Evolutionary conservation across 2,888 invertebrate species (phyloP), one percentile per base, ranked within the genome.

Genomic region (Ophion ellenae): DNA sequence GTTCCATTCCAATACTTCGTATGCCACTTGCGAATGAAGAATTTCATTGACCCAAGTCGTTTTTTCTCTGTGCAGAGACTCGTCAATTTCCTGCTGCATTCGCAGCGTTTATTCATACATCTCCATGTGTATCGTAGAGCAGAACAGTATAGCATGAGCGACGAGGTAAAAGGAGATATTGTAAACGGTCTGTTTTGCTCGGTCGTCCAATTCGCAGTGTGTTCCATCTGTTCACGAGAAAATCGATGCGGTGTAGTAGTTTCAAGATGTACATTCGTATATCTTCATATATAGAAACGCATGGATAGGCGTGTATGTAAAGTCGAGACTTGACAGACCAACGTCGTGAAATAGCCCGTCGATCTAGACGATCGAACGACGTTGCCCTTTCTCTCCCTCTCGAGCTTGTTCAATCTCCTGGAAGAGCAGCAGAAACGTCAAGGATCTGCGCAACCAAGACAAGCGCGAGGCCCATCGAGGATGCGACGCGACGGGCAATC

Each of bases 401-500:
- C 74, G 67, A 73, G 67, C 86, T 77, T 85, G 77, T 69, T 78
- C 71, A 76, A 83, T 82, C 67, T 85, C 79, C 73, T 73, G 78
- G 75, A 64, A 81, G 70, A 79, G 66, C 61, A 69, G 75, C 67
- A 79, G 79, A 79, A 79, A 78, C 82, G 70, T 70, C 71, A 79
- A 71, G 84, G 61, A 86, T 79, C 79, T 45, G 79, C 36, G 82
- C 74, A 78, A 79, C 75, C 66, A 80, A 87, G 84, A 86, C 76
- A 85, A 74, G 84, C 83, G 86, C 81, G 85, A 63, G 85, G 61
- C 78, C 57, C 67, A 74, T 57, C 78, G 84, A 86, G 86, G 87
- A 91, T 90, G 88, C 89, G 91, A 90, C 90, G 90, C 91, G 91
- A 91, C 92, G 90, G 91, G 92, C 92, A 93, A 93, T 93, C 93